Evolutionary conservation across 2,113 vertebrate genomes (phyloP).

Genomic region (Elaphurus davidianus): DNA sequence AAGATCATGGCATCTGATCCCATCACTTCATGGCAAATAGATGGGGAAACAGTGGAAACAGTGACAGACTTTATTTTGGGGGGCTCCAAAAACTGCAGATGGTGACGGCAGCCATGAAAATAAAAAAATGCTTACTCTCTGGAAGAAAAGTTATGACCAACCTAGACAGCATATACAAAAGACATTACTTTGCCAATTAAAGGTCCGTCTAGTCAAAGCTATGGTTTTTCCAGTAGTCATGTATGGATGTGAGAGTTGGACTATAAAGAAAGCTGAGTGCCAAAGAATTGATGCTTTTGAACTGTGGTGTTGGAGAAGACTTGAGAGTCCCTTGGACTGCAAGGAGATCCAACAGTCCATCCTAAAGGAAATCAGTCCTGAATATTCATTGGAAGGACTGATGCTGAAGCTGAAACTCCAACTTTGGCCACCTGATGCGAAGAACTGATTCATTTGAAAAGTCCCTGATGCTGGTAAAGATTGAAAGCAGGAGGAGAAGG

Average conservation of each 20-base stretch:
- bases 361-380: neutral
- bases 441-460: neutral
- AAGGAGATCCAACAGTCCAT: neutral
- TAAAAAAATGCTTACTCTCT: neutral
- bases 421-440: neutral
- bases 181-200: neutral
- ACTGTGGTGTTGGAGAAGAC: neutral
- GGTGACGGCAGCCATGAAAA: neutral
- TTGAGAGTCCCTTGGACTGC: neutral
- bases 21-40: neutral
- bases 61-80: neutral
- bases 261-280: accelerated
- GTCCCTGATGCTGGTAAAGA: neutral
- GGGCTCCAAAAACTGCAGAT: neutral
- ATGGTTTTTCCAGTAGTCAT: neutral
- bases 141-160: neutral
- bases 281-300: neutral
- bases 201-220: neutral
- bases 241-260: neutral
- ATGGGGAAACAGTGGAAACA: neutral
- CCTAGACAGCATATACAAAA: neutral
- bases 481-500: neutral
- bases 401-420: neutral
- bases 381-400: neutral
- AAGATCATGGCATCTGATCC: neutral